Base-by-base conservation (phyloP, 2,797 vertebrate genomes). In the Spinus pinus region DNA sequence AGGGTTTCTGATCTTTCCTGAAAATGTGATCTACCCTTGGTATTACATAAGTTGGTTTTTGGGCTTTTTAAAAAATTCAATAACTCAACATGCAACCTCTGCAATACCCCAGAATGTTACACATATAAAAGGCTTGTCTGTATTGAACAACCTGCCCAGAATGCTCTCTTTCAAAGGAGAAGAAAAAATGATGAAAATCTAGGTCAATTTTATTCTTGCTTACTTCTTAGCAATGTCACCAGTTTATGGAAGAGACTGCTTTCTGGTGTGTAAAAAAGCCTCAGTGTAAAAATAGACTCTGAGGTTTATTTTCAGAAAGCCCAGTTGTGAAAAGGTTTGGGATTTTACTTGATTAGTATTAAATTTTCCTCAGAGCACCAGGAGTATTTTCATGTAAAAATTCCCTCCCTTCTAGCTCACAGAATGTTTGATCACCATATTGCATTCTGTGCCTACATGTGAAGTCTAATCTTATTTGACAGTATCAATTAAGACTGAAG, bases 401-500 rank as follows among this genome's bases (percentile, higher is more conserved):
- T 33, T 61, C 4, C 9, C 3, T 30, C 1, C 0, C 1, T 53
- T 77, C 14, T 49, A 84, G 24, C 58, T 92, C 35, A 61, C 1
- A 3, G 61, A 46, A 57, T 75, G 21, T 80, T 85, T 2, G 9
- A 37, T 90, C 33, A 53, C 24, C 0, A 0, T 66, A 7, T 14
- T 70, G 22, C 44, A 35, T 84, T 66, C 47, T n/a, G 2, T 70
- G 64, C 18, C 28, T 62, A 46, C 42, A 46, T 23, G 31, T 60
- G 35, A 86, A 78, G 54, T 58, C 53, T 92, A 50, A 87, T 61
- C 67, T 69, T 71, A 42, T 2, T 20, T 87, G 69, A 53, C 47
- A 62, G 54, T 86, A 83, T 81, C 44, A 71, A 1, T 91, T 81
- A 88, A 72, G 75, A 41, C 30, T 86, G 27, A 86, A 79, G 90